Evolutionary conservation across 2,888 invertebrate species (phyloP).

Genomic region (Orthonychiurus folsomi): DNA sequence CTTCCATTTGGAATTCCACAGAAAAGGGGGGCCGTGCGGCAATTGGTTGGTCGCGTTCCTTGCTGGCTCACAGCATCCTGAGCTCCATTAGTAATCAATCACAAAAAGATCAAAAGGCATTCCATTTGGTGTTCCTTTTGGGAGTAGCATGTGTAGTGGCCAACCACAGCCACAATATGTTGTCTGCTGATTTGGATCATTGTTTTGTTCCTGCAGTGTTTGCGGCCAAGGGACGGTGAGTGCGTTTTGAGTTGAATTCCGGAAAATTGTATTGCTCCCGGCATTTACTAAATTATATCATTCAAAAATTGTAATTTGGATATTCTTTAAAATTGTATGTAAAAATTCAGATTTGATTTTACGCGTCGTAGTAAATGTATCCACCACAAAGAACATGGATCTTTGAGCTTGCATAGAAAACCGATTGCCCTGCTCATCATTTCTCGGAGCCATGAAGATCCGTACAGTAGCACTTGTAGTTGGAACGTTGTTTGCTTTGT

Average conservation of each 20-base stretch:
- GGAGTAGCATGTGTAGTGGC: slow-evolving; percentile 72
- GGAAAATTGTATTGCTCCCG: slow-evolving; percentile 49
- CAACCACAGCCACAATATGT: slow-evolving; percentile 69
- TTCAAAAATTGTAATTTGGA: too few species aligned
- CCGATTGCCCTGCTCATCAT: slow-evolving; percentile 39
- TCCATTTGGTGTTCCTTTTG: slow-evolving; percentile 61
- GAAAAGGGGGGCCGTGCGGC: slow-evolving; percentile 65
- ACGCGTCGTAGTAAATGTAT: slow-evolving; percentile 41
- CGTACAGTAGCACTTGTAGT: slow-evolving; percentile 28
- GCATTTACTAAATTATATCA: slow-evolving; percentile 52
- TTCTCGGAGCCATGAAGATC: slow-evolving; percentile 41
- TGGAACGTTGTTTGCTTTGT: background rate
- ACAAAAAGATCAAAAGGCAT: slow-evolving; percentile 28
- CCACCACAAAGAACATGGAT: slow-evolving; percentile 41
- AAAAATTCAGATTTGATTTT: slow-evolving; percentile 18
- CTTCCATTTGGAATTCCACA: slow-evolving; percentile 66
- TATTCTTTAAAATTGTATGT: too few species aligned
- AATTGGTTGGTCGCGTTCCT: slow-evolving; percentile 41
- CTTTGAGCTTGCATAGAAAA: slow-evolving; percentile 41
- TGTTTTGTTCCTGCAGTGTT: slow-evolving; percentile 57
- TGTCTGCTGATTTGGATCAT: slow-evolving; percentile 54
- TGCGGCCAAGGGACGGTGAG: slow-evolving; percentile 76
- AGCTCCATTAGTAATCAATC: slow-evolving; percentile 29
- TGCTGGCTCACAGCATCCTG: slow-evolving; percentile 20
- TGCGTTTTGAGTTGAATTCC: slow-evolving; percentile 60